These are phyloP conservation scores for Psilopogon haemacephalus DNA, from an alignment of 2,113 vertebrate genomes.

Conservation along the genomic window DNA sequence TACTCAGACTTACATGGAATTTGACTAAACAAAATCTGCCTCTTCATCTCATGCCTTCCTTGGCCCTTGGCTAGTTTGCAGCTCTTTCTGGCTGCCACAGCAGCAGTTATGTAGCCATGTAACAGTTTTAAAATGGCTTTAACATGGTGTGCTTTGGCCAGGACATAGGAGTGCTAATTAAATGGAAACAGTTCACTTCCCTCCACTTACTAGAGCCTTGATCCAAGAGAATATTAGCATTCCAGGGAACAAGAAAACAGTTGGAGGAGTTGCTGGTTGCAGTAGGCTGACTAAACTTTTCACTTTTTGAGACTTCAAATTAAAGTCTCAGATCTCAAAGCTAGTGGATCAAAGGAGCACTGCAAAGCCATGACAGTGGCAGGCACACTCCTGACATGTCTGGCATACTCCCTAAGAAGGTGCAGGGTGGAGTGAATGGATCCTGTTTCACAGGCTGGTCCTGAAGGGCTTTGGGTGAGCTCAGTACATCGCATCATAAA, in stretches of 20 bases:
- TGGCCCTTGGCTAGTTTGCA: neutral
- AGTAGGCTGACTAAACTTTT: neutral
- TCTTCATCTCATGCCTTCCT: neutral
- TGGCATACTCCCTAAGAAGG: neutral
- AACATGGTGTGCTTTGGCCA: constrained; percentile 22
- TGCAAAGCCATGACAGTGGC: fast-evolving
- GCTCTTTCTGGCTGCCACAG: neutral
- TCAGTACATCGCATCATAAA: neutral
- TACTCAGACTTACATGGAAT: neutral
- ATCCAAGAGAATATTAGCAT: neutral
- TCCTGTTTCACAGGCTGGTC: neutral
- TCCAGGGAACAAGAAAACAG: neutral
- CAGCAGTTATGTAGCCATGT: neutral
- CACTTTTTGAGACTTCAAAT: neutral
- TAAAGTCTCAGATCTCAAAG: neutral
- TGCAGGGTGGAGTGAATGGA: neutral
- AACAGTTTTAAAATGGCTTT: constrained; percentile 19
- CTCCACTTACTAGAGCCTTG: neutral
- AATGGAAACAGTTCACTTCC: constrained; percentile 4
- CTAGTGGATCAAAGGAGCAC: neutral
- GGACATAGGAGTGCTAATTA: constrained; percentile 5
- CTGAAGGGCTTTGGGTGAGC: neutral
- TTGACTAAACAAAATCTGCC: neutral
- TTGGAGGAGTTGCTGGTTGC: neutral
- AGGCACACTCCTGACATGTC: neutral